Conservation (phyloP, 92 coral and sea anemone species). For the Zoanthus sansibaricus region DNA sequence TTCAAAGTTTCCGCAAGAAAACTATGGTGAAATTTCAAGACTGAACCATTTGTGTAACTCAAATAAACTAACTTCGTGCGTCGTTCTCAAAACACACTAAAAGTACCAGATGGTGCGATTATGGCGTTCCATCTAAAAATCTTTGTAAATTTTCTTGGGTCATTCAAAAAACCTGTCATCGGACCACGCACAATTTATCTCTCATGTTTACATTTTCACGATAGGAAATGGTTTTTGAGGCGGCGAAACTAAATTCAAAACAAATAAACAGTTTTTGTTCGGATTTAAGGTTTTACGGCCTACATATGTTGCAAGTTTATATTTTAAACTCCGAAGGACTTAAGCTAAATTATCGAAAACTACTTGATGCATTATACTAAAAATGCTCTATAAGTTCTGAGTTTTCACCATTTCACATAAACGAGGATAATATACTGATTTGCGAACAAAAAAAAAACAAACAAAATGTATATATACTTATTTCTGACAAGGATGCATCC, state of each 20-base stretch:
- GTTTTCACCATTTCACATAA: conserved; percentile 6
- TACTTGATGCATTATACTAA: neutral
- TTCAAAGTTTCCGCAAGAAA: neutral
- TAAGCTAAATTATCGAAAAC: neutral
- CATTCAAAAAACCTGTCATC: conserved; percentile 19
- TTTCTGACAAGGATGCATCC: neutral
- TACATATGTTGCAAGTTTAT: conserved; percentile 42
- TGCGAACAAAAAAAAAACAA: neutral
- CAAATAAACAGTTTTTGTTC: conserved; percentile 31
- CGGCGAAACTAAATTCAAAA: conserved; percentile 31
- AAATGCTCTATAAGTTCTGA: neutral
- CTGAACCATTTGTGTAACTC: neutral
- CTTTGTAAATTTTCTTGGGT: conserved; percentile 1
- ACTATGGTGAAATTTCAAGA: neutral
- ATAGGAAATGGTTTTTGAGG: conserved; percentile 41
- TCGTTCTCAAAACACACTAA: neutral
- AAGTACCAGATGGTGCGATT: neutral
- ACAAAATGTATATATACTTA: neutral
- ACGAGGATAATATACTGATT: neutral
- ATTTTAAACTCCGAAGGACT: conserved; percentile 29
- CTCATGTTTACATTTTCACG: conserved; percentile 32
- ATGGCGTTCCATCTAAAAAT: neutral
- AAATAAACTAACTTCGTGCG: neutral
- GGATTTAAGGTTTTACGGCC: conserved; percentile 31
- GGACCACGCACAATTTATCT: neutral